Evolutionary conservation across 2,113 vertebrate genomes (phyloP).

Genomic region (Benitochromis conjunctus): DNA sequence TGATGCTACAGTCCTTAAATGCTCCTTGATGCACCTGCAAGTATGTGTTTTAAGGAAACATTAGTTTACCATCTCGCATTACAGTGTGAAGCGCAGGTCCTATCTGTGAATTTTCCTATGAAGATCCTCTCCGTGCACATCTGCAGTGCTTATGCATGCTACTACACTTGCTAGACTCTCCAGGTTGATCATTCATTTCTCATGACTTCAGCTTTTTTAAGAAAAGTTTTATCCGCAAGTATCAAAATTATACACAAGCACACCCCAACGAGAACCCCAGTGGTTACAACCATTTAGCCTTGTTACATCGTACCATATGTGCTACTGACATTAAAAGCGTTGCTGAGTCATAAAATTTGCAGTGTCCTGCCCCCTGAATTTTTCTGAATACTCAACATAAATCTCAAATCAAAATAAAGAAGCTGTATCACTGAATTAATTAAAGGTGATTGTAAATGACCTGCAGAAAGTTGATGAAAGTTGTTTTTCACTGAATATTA

Average conservation of each 20-base stretch:
- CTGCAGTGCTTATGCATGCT: background rate
- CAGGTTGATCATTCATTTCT: background rate
- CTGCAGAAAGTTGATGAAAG: background rate
- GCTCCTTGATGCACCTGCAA: constrained; percentile 64
- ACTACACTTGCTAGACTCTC: background rate
- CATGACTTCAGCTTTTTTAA: background rate
- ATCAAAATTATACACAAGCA: background rate
- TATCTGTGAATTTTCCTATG: background rate
- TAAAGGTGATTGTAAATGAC: background rate
- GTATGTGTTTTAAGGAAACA: background rate
- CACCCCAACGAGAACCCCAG: background rate
- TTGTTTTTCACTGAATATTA: background rate
- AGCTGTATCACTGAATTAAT: background rate
- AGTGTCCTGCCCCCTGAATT: background rate
- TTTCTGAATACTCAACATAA: background rate
- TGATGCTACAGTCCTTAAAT: constrained; percentile 70
- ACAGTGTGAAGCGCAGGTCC: background rate
- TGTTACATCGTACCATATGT: background rate
- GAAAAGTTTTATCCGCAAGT: background rate
- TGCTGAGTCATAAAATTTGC: background rate
- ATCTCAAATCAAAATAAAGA: background rate
- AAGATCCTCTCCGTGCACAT: background rate
- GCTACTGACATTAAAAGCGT: background rate
- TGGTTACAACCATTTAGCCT: background rate
- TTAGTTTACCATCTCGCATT: background rate